phyloP scores from a whole-genome alignment of 2,797 vertebrate species.

The Morelia viridis region DNA sequence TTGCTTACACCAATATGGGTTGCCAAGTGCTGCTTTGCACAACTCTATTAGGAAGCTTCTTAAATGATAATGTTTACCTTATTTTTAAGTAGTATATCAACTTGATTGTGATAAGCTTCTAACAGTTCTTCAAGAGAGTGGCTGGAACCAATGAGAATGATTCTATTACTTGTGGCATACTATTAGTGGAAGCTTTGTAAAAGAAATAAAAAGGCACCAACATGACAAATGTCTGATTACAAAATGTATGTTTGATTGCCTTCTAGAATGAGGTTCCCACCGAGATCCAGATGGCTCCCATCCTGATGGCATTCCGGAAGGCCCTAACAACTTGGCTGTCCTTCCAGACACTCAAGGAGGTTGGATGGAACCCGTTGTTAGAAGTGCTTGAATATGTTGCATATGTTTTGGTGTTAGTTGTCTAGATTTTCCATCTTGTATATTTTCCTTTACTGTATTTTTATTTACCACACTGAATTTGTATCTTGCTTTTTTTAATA shows the following conservation, averaged over 20 bases:
- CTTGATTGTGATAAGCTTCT: constrained; percentile 87
- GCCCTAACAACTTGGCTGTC: background rate
- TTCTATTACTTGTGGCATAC: constrained; percentile 2
- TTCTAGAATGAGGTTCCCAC: background rate
- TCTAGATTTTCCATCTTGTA: background rate
- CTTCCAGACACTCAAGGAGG: background rate
- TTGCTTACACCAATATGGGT: background rate
- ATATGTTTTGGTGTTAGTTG: background rate
- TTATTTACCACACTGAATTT: too few species aligned
- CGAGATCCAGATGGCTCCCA: background rate
- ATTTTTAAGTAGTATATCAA: constrained; percentile 83
- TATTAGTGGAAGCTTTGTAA: constrained; percentile 11
- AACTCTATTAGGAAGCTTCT: background rate
- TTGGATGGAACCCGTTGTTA: background rate
- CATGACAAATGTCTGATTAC: background rate
- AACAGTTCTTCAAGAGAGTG: constrained; percentile 86
- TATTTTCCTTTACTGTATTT: too few species aligned
- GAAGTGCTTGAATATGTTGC: background rate
- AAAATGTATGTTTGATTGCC: background rate
- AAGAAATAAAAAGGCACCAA: constrained; percentile 5
- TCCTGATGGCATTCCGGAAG: background rate
- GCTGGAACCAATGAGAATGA: constrained; percentile 73
- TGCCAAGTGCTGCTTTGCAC: background rate
- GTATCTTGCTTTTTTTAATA: too few species aligned
- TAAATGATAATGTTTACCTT: constrained; percentile 76